Conservation (phyloP, 2,888 invertebrate genomes). For the Cristatella mucedo region DNA sequence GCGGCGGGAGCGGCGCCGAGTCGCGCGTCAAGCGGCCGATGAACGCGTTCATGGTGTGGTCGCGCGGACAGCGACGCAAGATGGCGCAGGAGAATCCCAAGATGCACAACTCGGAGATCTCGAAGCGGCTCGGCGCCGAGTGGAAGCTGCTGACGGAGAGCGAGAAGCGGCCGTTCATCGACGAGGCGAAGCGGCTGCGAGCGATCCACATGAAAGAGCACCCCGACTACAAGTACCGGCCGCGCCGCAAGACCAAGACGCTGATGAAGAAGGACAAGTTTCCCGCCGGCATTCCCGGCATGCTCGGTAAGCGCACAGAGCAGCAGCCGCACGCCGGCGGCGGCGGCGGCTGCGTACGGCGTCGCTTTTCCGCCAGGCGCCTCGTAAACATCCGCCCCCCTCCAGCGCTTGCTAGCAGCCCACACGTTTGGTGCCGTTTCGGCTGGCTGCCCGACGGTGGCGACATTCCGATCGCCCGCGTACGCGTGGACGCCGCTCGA, state of each 20-base stretch:
- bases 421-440: no score
- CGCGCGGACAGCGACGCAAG: conserved; percentile 84
- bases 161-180: conserved; percentile 94
- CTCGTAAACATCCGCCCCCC: no score
- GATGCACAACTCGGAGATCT: conserved; percentile 98
- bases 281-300: no score
- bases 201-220: conserved; percentile 99
- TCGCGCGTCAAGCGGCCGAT: conserved; percentile 87
- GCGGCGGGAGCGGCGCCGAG: no score
- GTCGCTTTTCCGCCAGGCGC: no score
- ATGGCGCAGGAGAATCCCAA: conserved; percentile 99
- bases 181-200: conserved; percentile 88
- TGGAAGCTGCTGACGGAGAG: conserved; percentile 90
- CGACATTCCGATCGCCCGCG: no score
- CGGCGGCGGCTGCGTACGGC: no score
- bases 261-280: conserved; percentile 81
- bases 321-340: no score
- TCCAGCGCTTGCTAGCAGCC: no score
- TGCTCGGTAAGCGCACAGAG: no score
- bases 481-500: no score
- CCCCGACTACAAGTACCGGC: conserved; percentile 95
- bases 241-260: conserved; percentile 79
- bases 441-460: no score
- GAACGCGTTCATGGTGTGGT: conserved; percentile 99
- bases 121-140: conserved; percentile 86